Conservation (phyloP, 1,140 invertebrate species). For the Drosophila tropicalis region DNA sequence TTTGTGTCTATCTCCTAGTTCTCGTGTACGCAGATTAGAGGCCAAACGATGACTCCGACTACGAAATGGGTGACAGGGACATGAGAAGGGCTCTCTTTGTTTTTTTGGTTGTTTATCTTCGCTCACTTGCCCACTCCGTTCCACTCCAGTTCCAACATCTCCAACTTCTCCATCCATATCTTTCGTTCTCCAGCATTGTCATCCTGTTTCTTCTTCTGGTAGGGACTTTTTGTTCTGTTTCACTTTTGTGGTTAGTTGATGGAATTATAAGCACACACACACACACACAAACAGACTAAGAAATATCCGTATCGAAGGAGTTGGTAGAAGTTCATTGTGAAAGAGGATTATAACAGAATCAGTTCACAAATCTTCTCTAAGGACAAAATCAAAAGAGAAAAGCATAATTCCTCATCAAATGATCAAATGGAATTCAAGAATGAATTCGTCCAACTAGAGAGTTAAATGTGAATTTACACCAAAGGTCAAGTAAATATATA, state of each 20-base stretch:
- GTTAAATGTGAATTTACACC: background rate
- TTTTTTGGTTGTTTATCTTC: slow-evolving; percentile 14
- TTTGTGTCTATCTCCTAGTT: background rate
- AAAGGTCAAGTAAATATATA: slow-evolving; percentile 6
- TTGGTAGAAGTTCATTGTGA: background rate
- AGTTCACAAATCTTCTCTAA: background rate
- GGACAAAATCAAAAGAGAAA: too few relatives aligned
- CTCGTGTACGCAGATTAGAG: slow-evolving; percentile 63
- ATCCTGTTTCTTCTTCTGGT: background rate
- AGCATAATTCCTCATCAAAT: too few relatives aligned
- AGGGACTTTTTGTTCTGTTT: background rate
- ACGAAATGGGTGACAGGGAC: slow-evolving; percentile 38
- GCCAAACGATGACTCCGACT: slow-evolving; percentile 46
- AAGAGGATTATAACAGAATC: slow-evolving; percentile 1
- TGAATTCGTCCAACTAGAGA: background rate
- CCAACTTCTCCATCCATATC: background rate
- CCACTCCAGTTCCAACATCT: too few relatives aligned
- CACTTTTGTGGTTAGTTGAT: slow-evolving; percentile 23
- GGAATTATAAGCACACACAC: slow-evolving; percentile 17
- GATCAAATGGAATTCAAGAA: too few relatives aligned
- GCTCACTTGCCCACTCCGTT: background rate
- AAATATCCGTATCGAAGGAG: slow-evolving; percentile 1
- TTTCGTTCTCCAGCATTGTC: background rate
- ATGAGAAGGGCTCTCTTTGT: slow-evolving; percentile 3
- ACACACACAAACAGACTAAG: background rate